Conservation (phyloP, 2,113 vertebrate species). For the Galeopterus variegatus region DNA sequence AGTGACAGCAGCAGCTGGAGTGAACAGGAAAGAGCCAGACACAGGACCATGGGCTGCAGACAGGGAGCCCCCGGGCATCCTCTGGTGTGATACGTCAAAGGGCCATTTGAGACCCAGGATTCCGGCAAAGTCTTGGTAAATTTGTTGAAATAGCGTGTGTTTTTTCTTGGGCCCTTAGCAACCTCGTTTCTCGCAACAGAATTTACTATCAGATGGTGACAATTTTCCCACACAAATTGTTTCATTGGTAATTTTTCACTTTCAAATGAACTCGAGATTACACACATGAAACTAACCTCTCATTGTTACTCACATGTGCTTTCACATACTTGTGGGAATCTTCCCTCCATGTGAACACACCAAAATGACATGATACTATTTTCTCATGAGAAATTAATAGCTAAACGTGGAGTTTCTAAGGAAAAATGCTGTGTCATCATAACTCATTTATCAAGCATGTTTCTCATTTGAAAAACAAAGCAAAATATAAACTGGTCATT, state of each 20-base stretch:
- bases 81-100: neutral
- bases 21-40: neutral
- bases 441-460: neutral
- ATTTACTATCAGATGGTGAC: fast-evolving
- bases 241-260: neutral
- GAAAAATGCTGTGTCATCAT: fast-evolving
- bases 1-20: too few species aligned
- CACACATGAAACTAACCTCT: neutral
- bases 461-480: too few species aligned
- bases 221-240: fast-evolving
- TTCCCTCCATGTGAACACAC: fast-evolving
- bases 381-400: too few species aligned
- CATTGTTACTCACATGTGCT: neutral
- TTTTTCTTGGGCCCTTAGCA: fast-evolving
- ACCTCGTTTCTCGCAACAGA: fast-evolving
- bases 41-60: too few species aligned
- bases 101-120: neutral
- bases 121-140: neutral
- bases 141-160: too few species aligned
- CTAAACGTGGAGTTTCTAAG: too few species aligned
- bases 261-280: too few species aligned
- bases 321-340: neutral
- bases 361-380: fast-evolving
- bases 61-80: too few species aligned
- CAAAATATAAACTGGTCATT: neutral